A percentile compares a stretch with the other conserved stretches of the same genome.
These are phyloP conservation scores for Geotrupes spiniger DNA, from an alignment of 2,888 invertebrate species.

Conservation along the genomic window DNA sequence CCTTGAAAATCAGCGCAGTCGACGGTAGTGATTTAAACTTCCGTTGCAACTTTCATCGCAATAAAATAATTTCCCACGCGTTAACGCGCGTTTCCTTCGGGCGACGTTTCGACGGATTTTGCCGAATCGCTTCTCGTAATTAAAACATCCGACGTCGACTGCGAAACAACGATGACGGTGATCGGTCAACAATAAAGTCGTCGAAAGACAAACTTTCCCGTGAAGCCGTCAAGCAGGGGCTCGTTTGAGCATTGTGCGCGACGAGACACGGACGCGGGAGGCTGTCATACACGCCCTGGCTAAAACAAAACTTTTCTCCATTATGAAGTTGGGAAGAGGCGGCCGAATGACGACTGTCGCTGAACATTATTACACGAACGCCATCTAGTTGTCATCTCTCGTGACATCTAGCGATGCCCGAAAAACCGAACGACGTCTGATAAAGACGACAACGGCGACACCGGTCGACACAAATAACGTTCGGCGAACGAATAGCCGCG, in stretches of 20 bases:
- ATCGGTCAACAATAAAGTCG: slow-evolving; percentile 29
- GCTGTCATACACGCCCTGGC: slow-evolving; percentile 32
- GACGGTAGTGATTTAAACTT: too few relatives aligned
- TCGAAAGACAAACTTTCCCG: slow-evolving; percentile 27
- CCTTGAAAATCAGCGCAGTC: too few relatives aligned
- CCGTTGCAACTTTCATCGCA: too few relatives aligned
- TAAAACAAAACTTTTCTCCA: slow-evolving; percentile 46
- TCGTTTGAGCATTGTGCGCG: background rate
- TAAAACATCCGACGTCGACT: too few relatives aligned
- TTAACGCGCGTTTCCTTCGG: too few relatives aligned
- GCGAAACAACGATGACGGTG: slow-evolving; percentile 17
- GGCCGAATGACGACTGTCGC: slow-evolving; percentile 49
- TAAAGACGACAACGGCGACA: slow-evolving; percentile 28
- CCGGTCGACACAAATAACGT: too few relatives aligned
- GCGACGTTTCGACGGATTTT: too few relatives aligned
- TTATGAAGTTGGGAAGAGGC: slow-evolving; percentile 37
- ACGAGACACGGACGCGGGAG: slow-evolving; percentile 29
- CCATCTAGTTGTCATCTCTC: slow-evolving; percentile 39
- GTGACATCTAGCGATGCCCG: slow-evolving; percentile 35
- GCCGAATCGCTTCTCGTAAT: background rate
- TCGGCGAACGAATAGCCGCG: too few relatives aligned
- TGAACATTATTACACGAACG: slow-evolving; percentile 48
- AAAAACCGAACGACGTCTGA: slow-evolving; percentile 31
- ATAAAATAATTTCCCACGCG: too few relatives aligned
- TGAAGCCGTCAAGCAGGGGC: slow-evolving; percentile 20